Percentiles rank a stretch among this genome's conserved stretches.
Evolutionary conservation across 2,797 vertebrate species (phyloP).

Genomic region (Falco naumanni): DNA sequence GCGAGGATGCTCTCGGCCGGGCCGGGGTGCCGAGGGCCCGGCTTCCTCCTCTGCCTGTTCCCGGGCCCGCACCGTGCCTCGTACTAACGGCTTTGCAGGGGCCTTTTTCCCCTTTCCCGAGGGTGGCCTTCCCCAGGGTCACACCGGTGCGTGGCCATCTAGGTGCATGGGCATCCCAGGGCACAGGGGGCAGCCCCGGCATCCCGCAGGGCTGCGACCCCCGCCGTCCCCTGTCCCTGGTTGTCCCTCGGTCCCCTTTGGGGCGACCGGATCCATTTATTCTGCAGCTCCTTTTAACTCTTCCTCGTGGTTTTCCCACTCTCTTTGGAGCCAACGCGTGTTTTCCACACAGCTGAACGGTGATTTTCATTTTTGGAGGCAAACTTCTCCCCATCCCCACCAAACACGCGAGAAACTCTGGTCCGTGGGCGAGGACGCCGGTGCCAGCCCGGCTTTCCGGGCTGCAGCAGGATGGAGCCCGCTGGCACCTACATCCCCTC

Average conservation of each 20-base stretch:
- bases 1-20: not conserved
- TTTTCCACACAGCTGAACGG: not conserved
- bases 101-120: not conserved
- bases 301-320: not conserved
- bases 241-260: not conserved
- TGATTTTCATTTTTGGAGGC: not conserved
- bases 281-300: not conserved
- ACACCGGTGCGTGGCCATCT: not conserved
- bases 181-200: not conserved
- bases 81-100: fast-evolving
- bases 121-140: not conserved
- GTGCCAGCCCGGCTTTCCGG: not conserved
- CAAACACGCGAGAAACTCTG: not conserved
- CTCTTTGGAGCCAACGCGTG: not conserved
- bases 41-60: not conserved
- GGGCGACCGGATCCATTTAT: not conserved
- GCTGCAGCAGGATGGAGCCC: not conserved
- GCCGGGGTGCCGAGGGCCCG: not conserved
- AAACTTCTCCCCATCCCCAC: not conserved
- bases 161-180: not conserved
- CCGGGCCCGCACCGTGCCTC: not conserved
- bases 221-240: not conserved
- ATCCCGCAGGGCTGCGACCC: not conserved
- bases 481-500: not conserved
- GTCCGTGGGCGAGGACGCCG: not conserved